Conservation (phyloP, 2,797 vertebrate species). For the Enteromius anoplus region DNA sequence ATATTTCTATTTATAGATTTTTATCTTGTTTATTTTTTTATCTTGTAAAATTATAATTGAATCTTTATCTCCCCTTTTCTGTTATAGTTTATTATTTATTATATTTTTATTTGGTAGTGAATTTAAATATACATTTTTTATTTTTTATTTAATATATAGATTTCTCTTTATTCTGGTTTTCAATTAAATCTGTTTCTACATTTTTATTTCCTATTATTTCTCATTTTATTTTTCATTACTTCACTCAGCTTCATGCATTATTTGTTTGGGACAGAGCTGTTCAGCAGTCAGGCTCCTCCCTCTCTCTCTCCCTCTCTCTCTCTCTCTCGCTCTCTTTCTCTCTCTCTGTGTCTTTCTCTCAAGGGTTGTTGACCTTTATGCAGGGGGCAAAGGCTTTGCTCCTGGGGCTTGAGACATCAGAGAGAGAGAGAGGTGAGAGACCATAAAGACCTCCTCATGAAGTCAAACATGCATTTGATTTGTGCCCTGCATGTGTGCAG, state of each 20-base stretch:
- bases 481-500: slow-evolving; percentile 71
- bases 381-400: slow-evolving; percentile 27
- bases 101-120: not conserved
- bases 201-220: not conserved
- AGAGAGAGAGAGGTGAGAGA: slow-evolving; percentile 75
- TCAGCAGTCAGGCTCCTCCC: not conserved
- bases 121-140: not conserved
- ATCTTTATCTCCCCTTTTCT: not conserved
- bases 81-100: not conserved
- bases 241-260: not conserved
- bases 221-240: not conserved
- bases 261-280: not conserved
- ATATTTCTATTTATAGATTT: not conserved
- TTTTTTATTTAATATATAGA: not conserved
- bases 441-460: slow-evolving; percentile 74
- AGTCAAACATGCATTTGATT: slow-evolving; percentile 74
- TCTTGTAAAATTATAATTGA: too few relatives aligned
- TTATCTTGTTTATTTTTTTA: not conserved
- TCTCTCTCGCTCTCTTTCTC: too few relatives aligned
- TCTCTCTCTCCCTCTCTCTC: too few relatives aligned
- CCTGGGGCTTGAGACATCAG: slow-evolving; percentile 55
- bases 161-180: not conserved
- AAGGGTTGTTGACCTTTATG: slow-evolving; percentile 32
- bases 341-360: not conserved
- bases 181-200: not conserved